Evolutionary conservation across 1,140 invertebrate genomes (phyloP).

Genomic region (Caenorhabditis tropicalis): DNA sequence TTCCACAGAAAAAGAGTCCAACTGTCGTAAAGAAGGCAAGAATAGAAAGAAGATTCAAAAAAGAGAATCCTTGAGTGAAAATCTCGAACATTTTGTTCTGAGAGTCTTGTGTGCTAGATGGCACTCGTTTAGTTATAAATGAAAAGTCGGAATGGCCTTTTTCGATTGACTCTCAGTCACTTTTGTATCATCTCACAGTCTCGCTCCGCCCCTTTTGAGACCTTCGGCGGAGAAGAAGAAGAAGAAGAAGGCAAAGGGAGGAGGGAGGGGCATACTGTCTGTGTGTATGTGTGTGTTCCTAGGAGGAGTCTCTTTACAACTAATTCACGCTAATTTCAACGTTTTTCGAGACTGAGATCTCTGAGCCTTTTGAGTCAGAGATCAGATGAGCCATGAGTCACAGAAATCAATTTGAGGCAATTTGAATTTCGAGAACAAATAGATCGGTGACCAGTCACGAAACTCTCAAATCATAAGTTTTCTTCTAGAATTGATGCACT

Average conservation of each 20-base stretch:
- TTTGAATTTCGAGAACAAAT: too few relatives aligned
- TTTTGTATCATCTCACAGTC: background rate
- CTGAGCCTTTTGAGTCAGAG: background rate
- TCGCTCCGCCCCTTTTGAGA: background rate
- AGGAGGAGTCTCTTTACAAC: background rate
- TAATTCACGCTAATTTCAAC: background rate
- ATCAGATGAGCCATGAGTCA: too few relatives aligned
- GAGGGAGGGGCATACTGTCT: background rate
- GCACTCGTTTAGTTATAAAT: background rate
- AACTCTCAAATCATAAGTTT: too few relatives aligned
- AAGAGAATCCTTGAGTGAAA: conserved; percentile 66
- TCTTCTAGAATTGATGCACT: too few relatives aligned
- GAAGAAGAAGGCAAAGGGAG: too few relatives aligned
- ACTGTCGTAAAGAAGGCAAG: conserved; percentile 70
- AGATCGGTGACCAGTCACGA: too few relatives aligned
- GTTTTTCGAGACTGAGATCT: background rate
- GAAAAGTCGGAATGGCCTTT: background rate
- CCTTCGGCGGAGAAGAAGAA: conserved; percentile 23
- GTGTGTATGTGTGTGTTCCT: background rate
- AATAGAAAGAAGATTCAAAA: conserved; percentile 68
- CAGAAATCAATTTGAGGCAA: too few relatives aligned
- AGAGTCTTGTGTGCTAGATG: conserved; percentile 31
- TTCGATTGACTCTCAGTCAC: conserved; percentile 6
- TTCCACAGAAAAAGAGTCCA: conserved; percentile 71
- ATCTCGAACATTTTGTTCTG: conserved; percentile 66